These are phyloP conservation scores for Excalfactoria chinensis DNA, from an alignment of 2,113 vertebrate genomes.

Conservation along the genomic window DNA sequence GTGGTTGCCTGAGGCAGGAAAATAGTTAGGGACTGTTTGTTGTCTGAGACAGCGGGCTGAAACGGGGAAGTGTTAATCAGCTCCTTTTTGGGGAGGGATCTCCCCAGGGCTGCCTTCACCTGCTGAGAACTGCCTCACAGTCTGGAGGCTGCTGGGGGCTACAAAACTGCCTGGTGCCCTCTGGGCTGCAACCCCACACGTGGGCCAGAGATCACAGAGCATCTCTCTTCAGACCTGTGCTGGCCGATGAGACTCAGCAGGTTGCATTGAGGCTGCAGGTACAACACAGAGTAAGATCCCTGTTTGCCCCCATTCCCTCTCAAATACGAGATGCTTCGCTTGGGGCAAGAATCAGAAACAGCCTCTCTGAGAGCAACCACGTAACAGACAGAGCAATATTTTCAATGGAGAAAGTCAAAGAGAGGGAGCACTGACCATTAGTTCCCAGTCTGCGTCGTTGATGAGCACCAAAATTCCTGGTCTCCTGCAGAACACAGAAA, in stretches of 20 bases:
- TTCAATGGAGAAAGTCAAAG: constrained; percentile 42
- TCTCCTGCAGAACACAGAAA: constrained; percentile 84
- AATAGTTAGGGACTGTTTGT: not conserved
- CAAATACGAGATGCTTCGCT: not conserved
- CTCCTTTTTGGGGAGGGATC: not conserved
- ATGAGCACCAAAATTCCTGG: constrained; percentile 97
- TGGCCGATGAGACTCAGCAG: constrained; percentile 36
- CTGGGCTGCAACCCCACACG: accelerated
- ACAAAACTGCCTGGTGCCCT: not conserved
- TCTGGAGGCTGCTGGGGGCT: not conserved
- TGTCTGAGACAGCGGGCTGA: not conserved
- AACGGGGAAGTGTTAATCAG: not conserved
- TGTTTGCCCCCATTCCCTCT: constrained; percentile 29
- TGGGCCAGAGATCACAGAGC: not conserved
- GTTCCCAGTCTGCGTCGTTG: constrained; percentile 97
- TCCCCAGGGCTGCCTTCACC: not conserved
- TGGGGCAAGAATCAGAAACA: constrained; percentile 49
- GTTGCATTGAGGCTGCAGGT: constrained; percentile 6
- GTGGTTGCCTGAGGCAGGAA: constrained; percentile 40
- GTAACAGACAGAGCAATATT: constrained; percentile 30
- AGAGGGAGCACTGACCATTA: constrained; percentile 89
- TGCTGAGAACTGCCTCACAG: not conserved
- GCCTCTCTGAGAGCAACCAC: constrained; percentile 21
- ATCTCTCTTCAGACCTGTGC: not conserved
- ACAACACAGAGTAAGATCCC: not conserved